Conservation (phyloP, 1,140 invertebrate genomes). For the Sitodiplosis mosellana region DNA sequence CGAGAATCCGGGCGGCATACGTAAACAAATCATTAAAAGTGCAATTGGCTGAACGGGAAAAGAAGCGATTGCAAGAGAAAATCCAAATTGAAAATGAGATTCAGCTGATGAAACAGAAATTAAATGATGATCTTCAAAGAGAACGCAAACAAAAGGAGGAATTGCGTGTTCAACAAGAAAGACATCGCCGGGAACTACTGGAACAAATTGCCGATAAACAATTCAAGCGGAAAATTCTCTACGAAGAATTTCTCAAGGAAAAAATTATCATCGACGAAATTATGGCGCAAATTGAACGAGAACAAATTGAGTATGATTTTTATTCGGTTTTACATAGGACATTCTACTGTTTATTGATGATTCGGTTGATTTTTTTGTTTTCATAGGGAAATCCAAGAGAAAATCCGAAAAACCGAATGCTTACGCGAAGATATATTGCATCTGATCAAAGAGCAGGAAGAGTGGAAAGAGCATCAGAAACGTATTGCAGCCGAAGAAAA, state of each 20-base stretch:
- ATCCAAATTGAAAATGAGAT: background rate
- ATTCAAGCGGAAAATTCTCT: background rate
- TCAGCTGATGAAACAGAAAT: background rate
- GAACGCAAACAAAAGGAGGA: background rate
- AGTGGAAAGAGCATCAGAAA: background rate
- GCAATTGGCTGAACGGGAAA: background rate
- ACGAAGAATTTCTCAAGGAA: background rate
- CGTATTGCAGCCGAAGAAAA: background rate
- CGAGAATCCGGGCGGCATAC: constrained; percentile 23
- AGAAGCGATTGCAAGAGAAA: background rate
- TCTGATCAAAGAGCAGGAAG: background rate
- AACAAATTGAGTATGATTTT: background rate
- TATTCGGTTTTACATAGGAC: background rate
- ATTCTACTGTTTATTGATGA: no score
- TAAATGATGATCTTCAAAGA: background rate
- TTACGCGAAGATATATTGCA: background rate
- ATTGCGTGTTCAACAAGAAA: background rate
- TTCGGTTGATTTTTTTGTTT: background rate
- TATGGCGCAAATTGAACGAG: background rate
- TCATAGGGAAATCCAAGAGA: background rate
- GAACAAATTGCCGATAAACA: background rate
- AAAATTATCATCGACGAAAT: background rate
- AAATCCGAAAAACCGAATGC: background rate
- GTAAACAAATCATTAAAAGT: constrained; percentile 17
- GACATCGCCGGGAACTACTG: background rate